Base-by-base conservation (phyloP, 1,140 invertebrate genomes). In the Drosophila sturtevanti region DNA sequence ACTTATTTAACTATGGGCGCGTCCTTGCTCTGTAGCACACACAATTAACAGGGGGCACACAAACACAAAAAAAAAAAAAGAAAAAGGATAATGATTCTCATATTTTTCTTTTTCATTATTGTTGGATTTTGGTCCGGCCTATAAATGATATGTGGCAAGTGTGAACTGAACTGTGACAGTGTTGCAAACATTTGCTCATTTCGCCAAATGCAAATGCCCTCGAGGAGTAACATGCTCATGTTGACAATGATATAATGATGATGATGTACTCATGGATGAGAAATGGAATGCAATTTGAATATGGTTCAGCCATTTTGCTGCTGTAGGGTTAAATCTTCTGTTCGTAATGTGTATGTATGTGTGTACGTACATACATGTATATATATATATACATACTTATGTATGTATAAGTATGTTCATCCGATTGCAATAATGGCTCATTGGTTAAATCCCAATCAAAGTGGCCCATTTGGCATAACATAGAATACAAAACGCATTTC, bases 1-100 rank as follows among this genome's bases (percentile, higher is more conserved):
- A 38, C 55, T 70, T 75, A 48, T 77, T 65, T 58, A 37, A 61
- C 66, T 62, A 70, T 70, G 70, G 56, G 31, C 31, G n/a, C 63
- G 54, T 56, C 37, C n/a, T 48, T 48, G 41, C 16, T 48, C 9
- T 18, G 7, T 21, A 9, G 24, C 7, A 1, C 58, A 24, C 5
- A 21, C 62, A 51, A 55, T 74, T 66, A 74, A 73, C 44, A 37
- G 38, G 37, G 37, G 12, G 27, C 27, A 31, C 27, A 31, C 1
- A 1, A 31, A 31, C 7, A 31, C 27, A 31, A 31, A 31, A 31
- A 31, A 31, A 35, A 35, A 27, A 64, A 9, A 24, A 27, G 54
- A 9, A 24, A 22, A 22, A 56, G 54, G 54, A 56, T 56, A 56
- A 56, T 56, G 54, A 16, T 18, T 48, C 16, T 48, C 41, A 21